Percentiles rank a stretch among this genome's conserved stretches.
phyloP scores from a whole-genome alignment of 2,797 vertebrate genomes.

The Molossus alvarezi region DNA sequence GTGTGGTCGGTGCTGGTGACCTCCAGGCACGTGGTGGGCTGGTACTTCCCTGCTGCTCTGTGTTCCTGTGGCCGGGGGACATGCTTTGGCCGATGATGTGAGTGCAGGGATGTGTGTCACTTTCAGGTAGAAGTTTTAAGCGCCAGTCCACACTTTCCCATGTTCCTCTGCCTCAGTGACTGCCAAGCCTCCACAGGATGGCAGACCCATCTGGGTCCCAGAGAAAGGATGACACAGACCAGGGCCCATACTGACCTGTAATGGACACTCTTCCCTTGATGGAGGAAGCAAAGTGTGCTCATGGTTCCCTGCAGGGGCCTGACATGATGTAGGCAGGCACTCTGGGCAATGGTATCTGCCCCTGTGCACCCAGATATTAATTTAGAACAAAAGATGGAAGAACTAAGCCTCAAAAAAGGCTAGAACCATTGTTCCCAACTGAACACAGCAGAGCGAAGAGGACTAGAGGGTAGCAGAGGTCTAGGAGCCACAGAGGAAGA shows the following conservation, averaged over 20 bases:
- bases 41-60: background rate
- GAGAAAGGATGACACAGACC: constrained; percentile 9
- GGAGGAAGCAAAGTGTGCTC: background rate
- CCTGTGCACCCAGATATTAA: background rate
- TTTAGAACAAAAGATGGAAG: constrained; percentile 21
- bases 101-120: background rate
- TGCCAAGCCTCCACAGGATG: background rate
- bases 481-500: background rate
- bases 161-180: background rate
- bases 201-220: background rate
- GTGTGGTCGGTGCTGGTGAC: background rate
- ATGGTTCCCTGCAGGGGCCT: background rate
- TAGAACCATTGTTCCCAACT: background rate
- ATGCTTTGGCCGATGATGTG: background rate
- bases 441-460: background rate
- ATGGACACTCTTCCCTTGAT: background rate
- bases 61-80: background rate
- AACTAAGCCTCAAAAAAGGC: background rate
- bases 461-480: background rate
- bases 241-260: background rate
- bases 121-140: background rate
- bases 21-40: background rate
- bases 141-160: background rate
- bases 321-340: background rate
- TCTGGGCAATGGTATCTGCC: constrained; percentile 4